These are phyloP conservation scores for Martes martes DNA, from an alignment of 2,113 vertebrate genomes.

Conservation along the genomic window DNA sequence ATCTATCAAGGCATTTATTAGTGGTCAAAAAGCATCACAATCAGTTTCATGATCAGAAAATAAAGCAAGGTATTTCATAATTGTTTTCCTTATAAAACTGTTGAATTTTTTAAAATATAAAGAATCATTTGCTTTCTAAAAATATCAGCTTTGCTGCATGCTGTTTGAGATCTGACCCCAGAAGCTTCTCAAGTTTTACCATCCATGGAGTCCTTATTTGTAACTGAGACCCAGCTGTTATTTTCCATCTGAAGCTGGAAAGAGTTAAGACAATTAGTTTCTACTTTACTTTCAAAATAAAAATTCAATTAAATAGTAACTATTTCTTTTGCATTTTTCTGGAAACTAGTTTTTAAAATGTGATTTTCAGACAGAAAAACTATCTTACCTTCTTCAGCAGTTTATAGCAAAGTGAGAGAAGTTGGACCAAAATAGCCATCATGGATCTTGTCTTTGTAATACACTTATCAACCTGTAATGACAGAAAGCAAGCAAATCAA, in stretches of 20 bases:
- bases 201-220: constrained; percentile 82
- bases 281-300: constrained; percentile 84
- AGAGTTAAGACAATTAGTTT: constrained; percentile 86
- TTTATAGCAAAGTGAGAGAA: constrained; percentile 91
- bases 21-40: constrained; percentile 75
- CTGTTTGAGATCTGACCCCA: constrained; percentile 87
- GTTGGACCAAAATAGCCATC: constrained; percentile 86
- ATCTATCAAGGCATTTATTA: constrained; percentile 78
- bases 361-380: constrained; percentile 4
- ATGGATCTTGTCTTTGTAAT: constrained; percentile 90
- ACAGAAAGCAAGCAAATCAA: constrained; percentile 17
- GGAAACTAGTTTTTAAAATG: background rate
- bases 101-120: constrained; percentile 58
- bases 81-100: constrained; percentile 59
- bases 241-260: constrained; percentile 89
- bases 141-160: constrained; percentile 88
- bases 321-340: background rate
- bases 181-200: constrained; percentile 85
- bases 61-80: constrained; percentile 74
- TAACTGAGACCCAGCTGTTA: constrained; percentile 78
- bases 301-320: constrained; percentile 20
- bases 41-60: constrained; percentile 75
- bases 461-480: constrained; percentile 90
- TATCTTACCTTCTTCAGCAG: constrained; percentile 89
- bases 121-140: constrained; percentile 88